Conservation (phyloP, 2,797 vertebrate genomes). For the Rhynchonycteris naso region DNA sequence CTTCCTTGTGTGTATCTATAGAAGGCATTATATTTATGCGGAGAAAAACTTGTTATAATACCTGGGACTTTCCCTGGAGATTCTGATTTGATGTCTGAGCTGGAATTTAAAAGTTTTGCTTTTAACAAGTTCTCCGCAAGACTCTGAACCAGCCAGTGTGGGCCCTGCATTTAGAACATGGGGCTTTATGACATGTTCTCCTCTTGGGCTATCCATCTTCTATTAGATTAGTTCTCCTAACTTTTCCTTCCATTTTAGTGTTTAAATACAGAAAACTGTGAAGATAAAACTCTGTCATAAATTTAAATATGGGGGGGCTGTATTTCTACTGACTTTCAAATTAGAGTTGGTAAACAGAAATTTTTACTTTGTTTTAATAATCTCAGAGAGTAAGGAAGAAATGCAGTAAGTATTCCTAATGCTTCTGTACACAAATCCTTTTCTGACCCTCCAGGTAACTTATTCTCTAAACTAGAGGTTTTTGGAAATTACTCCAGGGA, state of each 20-base stretch:
- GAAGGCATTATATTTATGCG: not conserved
- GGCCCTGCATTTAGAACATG: slow-evolving; percentile 17
- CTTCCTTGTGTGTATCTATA: not conserved
- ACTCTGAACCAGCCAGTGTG: not conserved
- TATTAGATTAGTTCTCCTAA: slow-evolving; percentile 20
- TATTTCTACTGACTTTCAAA: slow-evolving; percentile 53
- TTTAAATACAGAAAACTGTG: slow-evolving; percentile 33
- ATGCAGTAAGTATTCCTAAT: not conserved
- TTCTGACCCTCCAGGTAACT: not conserved
- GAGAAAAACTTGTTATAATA: slow-evolving; percentile 27
- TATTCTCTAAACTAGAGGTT: not conserved
- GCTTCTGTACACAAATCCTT: slow-evolving; percentile 16
- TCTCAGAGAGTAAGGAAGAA: slow-evolving; percentile 20
- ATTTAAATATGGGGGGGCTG: not conserved
- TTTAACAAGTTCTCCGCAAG: not conserved
- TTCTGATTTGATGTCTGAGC: slow-evolving; percentile 19
- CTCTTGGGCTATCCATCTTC: not conserved
- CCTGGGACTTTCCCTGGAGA: not conserved
- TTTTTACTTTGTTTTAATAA: slow-evolving; percentile 54
- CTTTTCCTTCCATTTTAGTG: slow-evolving; percentile 4
- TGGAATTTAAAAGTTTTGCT: slow-evolving; percentile 3
- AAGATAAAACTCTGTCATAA: slow-evolving; percentile 35
- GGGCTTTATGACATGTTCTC: not conserved
- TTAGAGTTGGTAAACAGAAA: not conserved
- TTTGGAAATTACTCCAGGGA: slow-evolving; percentile 32